Evolutionary conservation across 2,888 invertebrate species (phyloP), one percentile per base, ranked within the genome.

Genomic region (Palloptera scutellata): DNA sequence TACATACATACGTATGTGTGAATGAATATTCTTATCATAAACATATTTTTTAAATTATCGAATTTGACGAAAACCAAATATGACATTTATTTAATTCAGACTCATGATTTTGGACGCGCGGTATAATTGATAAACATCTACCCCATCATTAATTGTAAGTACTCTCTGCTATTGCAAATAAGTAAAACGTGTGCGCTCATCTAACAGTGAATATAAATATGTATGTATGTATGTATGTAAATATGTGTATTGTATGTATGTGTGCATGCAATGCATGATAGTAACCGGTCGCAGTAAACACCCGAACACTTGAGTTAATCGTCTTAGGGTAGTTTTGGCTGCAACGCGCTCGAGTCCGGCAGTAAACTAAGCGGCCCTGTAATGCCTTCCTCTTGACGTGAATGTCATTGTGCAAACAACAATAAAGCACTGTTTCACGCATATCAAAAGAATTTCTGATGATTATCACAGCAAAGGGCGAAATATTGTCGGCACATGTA

Each of bases 401-500:
- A 45, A 59, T 71, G 73, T 72, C 73, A 72, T 74, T 69, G 60
- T 68, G 57, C 48, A 53, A 69, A 70, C 54, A 58, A 69, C 70
- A 70, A 73, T 68, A 70, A 71, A 67, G 75, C 75, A 74, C 77
- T 75, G 72, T 71, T 69, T 69, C 70, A 72, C 67, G 69, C 68
- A 71, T 71, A 74, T 72, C 72, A 74, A 72, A 74, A 66, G 70
- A 74, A 74, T 78, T 77, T 76, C 76, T 77, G 83, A 84, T 84
- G 77, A 80, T 84, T 84, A 84, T 84, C 84, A 77, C 77, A 78
- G 79, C 80, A 82, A 83, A 76, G 78, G 76, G 82, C 81, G 64
- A 83, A 83, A 84, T 84, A 84, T 84, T 84, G 85, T 81, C 79
- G 84, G 80, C 84, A 84, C 85, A 84, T 84, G 84, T 84, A 84